These are phyloP conservation scores for Drosophila vallismaia DNA, from an alignment of 2,888 invertebrate species.

Conservation along the genomic window DNA sequence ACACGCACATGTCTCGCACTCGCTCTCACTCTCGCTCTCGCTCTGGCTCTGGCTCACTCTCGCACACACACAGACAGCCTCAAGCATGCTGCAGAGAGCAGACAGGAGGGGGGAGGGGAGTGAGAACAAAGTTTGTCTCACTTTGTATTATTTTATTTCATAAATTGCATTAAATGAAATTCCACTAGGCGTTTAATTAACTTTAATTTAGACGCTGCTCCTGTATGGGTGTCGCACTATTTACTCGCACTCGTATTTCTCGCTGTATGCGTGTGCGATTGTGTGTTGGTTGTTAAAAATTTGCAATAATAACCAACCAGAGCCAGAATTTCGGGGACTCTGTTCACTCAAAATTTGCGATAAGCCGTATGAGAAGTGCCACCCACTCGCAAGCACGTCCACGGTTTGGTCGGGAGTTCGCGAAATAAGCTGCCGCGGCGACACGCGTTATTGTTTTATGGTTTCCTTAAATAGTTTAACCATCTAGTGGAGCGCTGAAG, in stretches of 20 bases:
- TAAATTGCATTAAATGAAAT: constrained; percentile 68
- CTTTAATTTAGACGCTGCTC: constrained; percentile 67
- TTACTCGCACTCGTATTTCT: constrained; percentile 49
- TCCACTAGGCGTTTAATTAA: constrained; percentile 70
- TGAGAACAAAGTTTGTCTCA: constrained; percentile 38
- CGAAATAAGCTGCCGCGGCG: constrained; percentile 25
- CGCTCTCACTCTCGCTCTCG: too few species aligned
- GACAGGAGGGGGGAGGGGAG: constrained; percentile 24
- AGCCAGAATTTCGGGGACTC: constrained; percentile 22
- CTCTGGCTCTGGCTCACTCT: constrained; percentile 47
- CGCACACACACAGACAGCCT: constrained; percentile 35
- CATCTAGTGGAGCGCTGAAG: constrained; percentile 6
- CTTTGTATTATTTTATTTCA: constrained; percentile 55
- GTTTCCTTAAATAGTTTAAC: constrained; percentile 34
- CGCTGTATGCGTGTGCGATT: constrained; percentile 20
- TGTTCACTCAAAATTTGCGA: constrained; percentile 14
- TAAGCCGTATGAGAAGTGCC: constrained; percentile 7
- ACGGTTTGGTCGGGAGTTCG: constrained; percentile 8
- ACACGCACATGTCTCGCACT: constrained; percentile 42
- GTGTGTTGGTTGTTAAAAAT: constrained; percentile 54
- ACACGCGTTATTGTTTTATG: constrained; percentile 29
- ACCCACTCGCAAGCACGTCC: constrained; percentile 11
- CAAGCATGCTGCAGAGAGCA: constrained; percentile 33
- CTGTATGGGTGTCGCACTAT: constrained; percentile 70
- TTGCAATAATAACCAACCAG: constrained; percentile 65